A percentile compares a stretch with the other conserved stretches of the same genome.
These are phyloP conservation scores for Zingel zingel DNA, from an alignment of 2,113 vertebrate genomes.

Conservation along the genomic window DNA sequence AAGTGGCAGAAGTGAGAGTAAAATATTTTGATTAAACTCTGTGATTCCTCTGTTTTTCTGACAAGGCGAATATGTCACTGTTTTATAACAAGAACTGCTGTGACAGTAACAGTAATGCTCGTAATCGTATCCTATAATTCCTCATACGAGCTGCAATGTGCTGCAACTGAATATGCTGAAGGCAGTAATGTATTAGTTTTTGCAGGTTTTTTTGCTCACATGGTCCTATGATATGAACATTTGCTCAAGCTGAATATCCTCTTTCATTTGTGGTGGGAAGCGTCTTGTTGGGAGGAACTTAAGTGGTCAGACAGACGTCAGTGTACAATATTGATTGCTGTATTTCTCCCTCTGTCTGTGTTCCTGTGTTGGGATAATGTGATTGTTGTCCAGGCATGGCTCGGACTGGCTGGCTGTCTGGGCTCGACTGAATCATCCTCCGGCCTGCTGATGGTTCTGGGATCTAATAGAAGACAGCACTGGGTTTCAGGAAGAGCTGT, in stretches of 20 bases:
- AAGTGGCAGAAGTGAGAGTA: slow-evolving; percentile 49
- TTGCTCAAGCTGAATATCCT: slow-evolving; percentile 59
- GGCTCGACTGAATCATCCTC: slow-evolving; percentile 71
- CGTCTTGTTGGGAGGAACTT: slow-evolving; percentile 70
- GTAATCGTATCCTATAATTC: slow-evolving; percentile 44
- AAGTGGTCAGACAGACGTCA: slow-evolving; percentile 78
- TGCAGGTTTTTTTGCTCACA: slow-evolving; percentile 21
- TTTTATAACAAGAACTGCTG: slow-evolving; percentile 44
- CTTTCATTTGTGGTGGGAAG: slow-evolving; percentile 72
- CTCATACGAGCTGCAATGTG: slow-evolving; percentile 30
- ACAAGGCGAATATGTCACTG: slow-evolving; percentile 21
- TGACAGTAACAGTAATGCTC: neutral
- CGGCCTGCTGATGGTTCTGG: slow-evolving; percentile 76
- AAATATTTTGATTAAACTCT: slow-evolving; percentile 68
- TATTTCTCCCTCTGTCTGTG: slow-evolving; percentile 74
- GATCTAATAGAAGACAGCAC: slow-evolving; percentile 80
- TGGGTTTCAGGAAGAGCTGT: slow-evolving; percentile 78
- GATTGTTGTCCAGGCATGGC: slow-evolving; percentile 78
- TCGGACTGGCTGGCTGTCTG: slow-evolving; percentile 64
- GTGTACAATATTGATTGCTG: slow-evolving; percentile 73
- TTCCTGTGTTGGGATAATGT: slow-evolving; percentile 76
- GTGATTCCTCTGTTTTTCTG: slow-evolving; percentile 53
- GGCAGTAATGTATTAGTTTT: slow-evolving; percentile 27
- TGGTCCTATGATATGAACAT: slow-evolving; percentile 43
- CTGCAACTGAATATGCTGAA: slow-evolving; percentile 23